Base-by-base conservation (phyloP, 2,113 vertebrate genomes). In the Tetraodon nigroviridis region DNA sequence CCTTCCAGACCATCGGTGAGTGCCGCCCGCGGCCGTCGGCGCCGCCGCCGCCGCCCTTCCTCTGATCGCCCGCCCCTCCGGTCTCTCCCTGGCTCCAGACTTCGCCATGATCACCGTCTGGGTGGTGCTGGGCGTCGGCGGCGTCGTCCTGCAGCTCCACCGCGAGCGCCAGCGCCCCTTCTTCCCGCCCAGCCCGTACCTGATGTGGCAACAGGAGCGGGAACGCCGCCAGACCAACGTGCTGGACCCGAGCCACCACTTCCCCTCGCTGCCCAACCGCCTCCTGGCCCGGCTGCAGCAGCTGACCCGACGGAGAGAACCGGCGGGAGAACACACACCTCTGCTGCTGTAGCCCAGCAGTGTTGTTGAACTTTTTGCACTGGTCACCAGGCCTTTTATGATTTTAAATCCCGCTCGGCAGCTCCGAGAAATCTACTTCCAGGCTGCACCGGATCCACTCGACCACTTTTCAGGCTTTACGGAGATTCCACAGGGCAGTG, bases 241-340 rank as follows among this genome's bases (percentile, higher is more conserved):
- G 21, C 85, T 98, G 67, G 95, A 98, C 74, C 97, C 97, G 2
- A 97, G 94, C 79, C 87, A 99, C 79, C 97, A 99, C 40, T 79
- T 90, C 24, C 94, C 94, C 6, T 88, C 95, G 0, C 55, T 96
- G n/a, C n/a, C n/a, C n/a, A n/a, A n/a, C n/a, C n/a, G n/a, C n/a
- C n/a, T n/a, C n/a, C n/a, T n/a, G n/a, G n/a, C n/a, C n/a, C n/a
- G n/a, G n/a, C n/a, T n/a, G n/a, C n/a, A n/a, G n/a, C n/a, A n/a
- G n/a, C n/a, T n/a, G n/a, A n/a, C n/a, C n/a, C n/a, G n/a, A n/a
- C n/a, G n/a, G n/a, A n/a, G n/a, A n/a, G n/a, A n/a, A n/a, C n/a
- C n/a, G n/a, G n/a, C n/a, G n/a, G n/a, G n/a, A n/a, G n/a, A n/a
- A n/a, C n/a, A n/a, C n/a, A n/a, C n/a, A n/a, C n/a, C n/a, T n/a